Percentiles rank a stretch among this genome's conserved stretches.
phyloP scores from a whole-genome alignment of 2,797 vertebrate genomes.

The Poliocrania exsul region DNA sequence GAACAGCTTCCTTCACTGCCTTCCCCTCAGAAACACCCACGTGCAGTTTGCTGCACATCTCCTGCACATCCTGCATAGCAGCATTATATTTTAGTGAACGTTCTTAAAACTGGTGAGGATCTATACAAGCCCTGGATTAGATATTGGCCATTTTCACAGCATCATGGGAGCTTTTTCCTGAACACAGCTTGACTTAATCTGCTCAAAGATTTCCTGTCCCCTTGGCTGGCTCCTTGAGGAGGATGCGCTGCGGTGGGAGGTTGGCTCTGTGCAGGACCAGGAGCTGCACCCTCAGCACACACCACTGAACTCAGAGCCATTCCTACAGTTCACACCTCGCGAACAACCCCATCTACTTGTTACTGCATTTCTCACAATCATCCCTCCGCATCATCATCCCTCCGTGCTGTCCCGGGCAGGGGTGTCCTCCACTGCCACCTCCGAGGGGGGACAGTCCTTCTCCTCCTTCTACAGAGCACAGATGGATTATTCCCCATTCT shows the following conservation, averaged over 20 bases:
- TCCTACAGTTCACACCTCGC: background rate
- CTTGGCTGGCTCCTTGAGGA: background rate
- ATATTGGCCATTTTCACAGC: background rate
- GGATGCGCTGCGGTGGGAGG: background rate
- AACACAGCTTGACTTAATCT: background rate
- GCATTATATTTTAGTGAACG: background rate
- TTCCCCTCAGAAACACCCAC: background rate
- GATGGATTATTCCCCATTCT: rapidly evolving
- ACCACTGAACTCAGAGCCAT: rapidly evolving
- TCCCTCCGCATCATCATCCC: background rate
- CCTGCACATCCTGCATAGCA: background rate
- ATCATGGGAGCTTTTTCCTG: rapidly evolving
- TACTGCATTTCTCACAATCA: background rate
- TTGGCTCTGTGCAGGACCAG: background rate
- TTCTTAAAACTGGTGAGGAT: background rate
- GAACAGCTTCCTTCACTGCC: background rate
- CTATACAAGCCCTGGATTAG: background rate
- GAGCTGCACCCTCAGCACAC: background rate
- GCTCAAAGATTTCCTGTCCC: background rate
- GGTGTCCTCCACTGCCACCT: no score
- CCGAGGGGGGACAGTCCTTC: background rate
- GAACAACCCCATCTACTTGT: rapidly evolving
- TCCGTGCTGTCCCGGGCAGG: rapidly evolving
- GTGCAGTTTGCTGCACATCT: background rate
- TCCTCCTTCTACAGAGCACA: background rate